Evolutionary conservation across 2,113 vertebrate species (phyloP).

Genomic region (Phycodurus eques): DNA sequence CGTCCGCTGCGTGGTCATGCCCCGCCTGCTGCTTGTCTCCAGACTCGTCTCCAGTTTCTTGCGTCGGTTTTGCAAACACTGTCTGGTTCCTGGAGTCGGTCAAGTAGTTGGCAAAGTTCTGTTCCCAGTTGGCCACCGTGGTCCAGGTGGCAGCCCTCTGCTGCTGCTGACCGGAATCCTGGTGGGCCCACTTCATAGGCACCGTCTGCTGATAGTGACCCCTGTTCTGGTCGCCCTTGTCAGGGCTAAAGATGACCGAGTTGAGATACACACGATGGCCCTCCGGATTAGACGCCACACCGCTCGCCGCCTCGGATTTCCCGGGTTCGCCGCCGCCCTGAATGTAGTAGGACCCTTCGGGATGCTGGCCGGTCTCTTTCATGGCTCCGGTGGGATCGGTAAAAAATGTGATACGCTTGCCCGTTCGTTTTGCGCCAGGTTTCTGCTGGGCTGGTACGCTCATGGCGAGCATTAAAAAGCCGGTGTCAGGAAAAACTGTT

Average conservation of each 20-base stretch:
- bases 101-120: conserved; percentile 76
- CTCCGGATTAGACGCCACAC: conserved; percentile 63
- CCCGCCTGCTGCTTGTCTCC: conserved; percentile 77
- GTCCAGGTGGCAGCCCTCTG: conserved; percentile 80
- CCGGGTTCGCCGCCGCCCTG: conserved; percentile 75
- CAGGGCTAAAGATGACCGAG: conserved; percentile 87
- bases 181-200: conserved; percentile 80
- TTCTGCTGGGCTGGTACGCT: conserved; percentile 92
- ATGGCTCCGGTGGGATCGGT: conserved; percentile 77
- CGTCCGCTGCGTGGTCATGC: conserved; percentile 62
- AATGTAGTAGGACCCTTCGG: conserved; percentile 82
- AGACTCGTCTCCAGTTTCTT: conserved; percentile 75
- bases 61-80: conserved; percentile 65
- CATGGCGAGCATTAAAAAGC: conserved; percentile 82
- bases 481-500: conserved; percentile 6
- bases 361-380: conserved; percentile 81
- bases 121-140: conserved; percentile 78
- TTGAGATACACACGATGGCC: conserved; percentile 78
- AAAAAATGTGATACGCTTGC: conserved; percentile 89
- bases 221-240: conserved; percentile 83
- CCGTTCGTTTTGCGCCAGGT: conserved; percentile 84
- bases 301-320: conserved; percentile 62
- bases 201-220: conserved; percentile 84
- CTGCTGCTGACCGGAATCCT: conserved; percentile 70
- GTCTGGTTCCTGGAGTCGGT: conserved; percentile 72